These are phyloP conservation scores for Lagorchestes hirsutus DNA, from an alignment of 2,797 vertebrate genomes.

Conservation along the genomic window DNA sequence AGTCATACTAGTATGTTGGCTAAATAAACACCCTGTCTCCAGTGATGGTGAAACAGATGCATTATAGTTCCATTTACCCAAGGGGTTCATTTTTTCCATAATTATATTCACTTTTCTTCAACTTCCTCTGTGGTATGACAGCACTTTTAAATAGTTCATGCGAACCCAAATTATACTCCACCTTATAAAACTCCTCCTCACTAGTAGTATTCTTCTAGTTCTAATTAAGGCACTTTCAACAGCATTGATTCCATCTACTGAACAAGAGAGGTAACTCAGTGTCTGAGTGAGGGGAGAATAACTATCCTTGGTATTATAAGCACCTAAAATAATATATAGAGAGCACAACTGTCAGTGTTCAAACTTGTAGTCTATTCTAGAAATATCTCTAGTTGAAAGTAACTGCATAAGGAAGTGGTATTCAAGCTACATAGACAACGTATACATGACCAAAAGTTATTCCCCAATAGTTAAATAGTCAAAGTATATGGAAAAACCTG, in stretches of 20 bases:
- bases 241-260: not conserved
- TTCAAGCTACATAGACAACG: not conserved
- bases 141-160: conserved; percentile 29
- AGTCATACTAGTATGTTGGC: conserved; percentile 73
- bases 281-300: not conserved
- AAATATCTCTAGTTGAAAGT: not conserved
- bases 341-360: not conserved
- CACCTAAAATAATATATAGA: not conserved
- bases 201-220: not conserved
- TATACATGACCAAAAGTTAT: not conserved
- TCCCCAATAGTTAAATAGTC: not conserved
- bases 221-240: not conserved
- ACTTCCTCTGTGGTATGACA: conserved; percentile 28
- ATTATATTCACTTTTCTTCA: conserved; percentile 64
- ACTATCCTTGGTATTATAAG: not conserved
- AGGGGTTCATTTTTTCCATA: conserved; percentile 64
- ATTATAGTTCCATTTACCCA: conserved; percentile 41
- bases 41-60: conserved; percentile 78
- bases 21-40: conserved; percentile 78
- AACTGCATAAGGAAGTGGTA: rapidly evolving
- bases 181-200: not conserved
- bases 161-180: not conserved
- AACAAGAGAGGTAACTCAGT: not conserved
- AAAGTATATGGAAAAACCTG: not conserved
- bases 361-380: not conserved